Evolutionary conservation across 2,113 vertebrate species (phyloP).

Genomic region (Cottus gobio): DNA sequence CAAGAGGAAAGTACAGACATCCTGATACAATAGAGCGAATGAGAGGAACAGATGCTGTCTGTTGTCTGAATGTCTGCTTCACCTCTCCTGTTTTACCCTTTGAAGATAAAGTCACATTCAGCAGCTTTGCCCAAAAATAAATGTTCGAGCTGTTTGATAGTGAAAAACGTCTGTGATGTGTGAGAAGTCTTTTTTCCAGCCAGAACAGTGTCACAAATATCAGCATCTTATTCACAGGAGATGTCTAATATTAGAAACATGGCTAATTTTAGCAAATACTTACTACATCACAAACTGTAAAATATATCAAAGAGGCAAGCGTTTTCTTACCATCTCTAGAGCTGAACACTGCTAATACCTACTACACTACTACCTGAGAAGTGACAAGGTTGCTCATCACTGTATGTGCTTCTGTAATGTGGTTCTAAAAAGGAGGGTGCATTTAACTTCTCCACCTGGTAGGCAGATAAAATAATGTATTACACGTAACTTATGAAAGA

Average conservation of each 20-base stretch:
- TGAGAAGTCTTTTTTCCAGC: slow-evolving; percentile 2
- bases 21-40: not conserved
- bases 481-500: too few species aligned
- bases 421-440: not conserved
- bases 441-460: not conserved
- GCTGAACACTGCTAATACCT: too few species aligned
- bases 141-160: slow-evolving; percentile 17
- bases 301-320: fast-evolving
- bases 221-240: slow-evolving; percentile 4
- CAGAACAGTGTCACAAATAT: slow-evolving; percentile 17
- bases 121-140: slow-evolving; percentile 46
- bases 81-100: not conserved
- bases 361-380: too few species aligned
- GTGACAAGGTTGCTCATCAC: not conserved
- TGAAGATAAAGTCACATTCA: slow-evolving; percentile 1
- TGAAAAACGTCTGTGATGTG: slow-evolving; percentile 20
- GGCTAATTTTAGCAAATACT: slow-evolving; percentile 22
- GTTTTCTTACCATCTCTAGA: not conserved
- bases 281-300: not conserved
- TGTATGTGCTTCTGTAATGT: not conserved
- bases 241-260: slow-evolving; percentile 61
- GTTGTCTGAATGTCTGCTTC: slow-evolving; percentile 12
- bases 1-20: slow-evolving; percentile 2
- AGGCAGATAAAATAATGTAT: too few species aligned
- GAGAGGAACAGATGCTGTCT: not conserved